phyloP scores from a whole-genome alignment of 2,113 vertebrate species.

The Protobothrops flavoviridis region DNA sequence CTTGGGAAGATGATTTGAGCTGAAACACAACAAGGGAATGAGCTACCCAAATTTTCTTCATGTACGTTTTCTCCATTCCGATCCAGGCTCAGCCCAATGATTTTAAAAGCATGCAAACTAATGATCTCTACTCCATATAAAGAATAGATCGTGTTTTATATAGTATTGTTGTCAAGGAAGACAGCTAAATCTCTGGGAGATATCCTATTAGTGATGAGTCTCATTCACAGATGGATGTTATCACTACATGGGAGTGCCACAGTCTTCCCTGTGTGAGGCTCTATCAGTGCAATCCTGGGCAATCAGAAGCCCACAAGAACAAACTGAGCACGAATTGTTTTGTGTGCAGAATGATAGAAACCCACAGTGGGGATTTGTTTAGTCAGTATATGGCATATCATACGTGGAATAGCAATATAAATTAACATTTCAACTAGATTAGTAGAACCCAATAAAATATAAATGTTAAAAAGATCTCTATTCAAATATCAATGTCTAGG shows the following conservation, averaged over 20 bases:
- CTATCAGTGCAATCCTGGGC: conserved; percentile 36
- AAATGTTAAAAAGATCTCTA: neutral
- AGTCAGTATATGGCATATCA: neutral
- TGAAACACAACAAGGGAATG: neutral
- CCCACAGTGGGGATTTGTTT: neutral
- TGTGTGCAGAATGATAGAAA: neutral
- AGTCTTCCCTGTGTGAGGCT: neutral
- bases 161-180: neutral
- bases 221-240: neutral
- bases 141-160: neutral
- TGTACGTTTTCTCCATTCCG: neutral
- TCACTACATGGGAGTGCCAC: neutral
- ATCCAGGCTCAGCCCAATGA: neutral
- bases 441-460: neutral
- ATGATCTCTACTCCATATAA: neutral
- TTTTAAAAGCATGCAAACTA: neutral
- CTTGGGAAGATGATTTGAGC: neutral
- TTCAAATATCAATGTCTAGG: neutral
- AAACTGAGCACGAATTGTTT: neutral
- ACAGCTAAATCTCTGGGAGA: neutral
- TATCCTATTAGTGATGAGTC: neutral
- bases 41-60: neutral
- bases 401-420: neutral
- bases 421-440: neutral
- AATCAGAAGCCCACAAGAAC: neutral